Evolutionary conservation across 2,113 vertebrate genomes (phyloP).

Genomic region (Zosterops japonicus): DNA sequence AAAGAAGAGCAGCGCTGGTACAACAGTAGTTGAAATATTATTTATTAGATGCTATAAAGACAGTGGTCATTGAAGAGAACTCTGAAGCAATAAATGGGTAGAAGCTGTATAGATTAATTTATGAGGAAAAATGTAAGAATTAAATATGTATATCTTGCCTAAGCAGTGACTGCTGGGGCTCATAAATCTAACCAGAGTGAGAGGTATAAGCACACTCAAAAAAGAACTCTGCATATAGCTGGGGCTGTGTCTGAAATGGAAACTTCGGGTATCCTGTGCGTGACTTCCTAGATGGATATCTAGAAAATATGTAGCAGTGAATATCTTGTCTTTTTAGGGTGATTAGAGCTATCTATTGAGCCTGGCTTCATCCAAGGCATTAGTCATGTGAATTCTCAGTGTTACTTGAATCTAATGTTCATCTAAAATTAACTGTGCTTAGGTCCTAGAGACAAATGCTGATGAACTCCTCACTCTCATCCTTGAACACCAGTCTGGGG

Average conservation of each 20-base stretch:
- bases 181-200: not conserved
- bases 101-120: not conserved
- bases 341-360: not conserved
- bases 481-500: not conserved
- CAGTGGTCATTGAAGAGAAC: not conserved
- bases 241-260: not conserved
- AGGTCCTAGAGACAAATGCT: not conserved
- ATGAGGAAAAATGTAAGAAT: not conserved
- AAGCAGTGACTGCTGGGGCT: not conserved
- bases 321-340: not conserved
- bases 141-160: not conserved
- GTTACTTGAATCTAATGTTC: not conserved
- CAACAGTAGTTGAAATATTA: not conserved
- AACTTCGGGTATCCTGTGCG: fast-evolving
- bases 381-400: fast-evolving
- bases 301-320: not conserved
- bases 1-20: fast-evolving
- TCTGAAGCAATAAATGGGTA: not conserved
- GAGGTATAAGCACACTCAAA: not conserved
- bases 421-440: not conserved
- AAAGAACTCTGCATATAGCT: not conserved
- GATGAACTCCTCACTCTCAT: not conserved
- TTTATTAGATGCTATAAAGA: not conserved
- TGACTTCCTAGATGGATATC: not conserved
- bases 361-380: not conserved